Conservation (phyloP, 2,888 invertebrate genomes). For the Sclerodermus sp. region DNA sequence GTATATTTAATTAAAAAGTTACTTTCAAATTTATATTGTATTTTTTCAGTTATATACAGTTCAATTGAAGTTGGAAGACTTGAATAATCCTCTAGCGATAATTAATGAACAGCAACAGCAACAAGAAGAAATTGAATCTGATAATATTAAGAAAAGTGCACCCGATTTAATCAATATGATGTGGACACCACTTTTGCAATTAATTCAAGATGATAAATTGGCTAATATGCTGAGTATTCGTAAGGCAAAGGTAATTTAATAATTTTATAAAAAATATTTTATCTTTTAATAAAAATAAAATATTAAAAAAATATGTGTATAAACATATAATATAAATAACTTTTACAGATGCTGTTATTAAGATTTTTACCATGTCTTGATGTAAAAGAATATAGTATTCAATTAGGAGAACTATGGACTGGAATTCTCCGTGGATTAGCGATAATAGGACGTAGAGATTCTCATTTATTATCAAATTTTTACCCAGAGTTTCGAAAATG, state of each 20-base stretch:
- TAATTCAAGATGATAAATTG: slow-evolving; percentile 72
- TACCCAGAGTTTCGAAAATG: slow-evolving; percentile 65
- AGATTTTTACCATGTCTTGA: slow-evolving; percentile 68
- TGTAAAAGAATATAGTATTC: slow-evolving; percentile 57
- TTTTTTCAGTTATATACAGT: slow-evolving; percentile 68
- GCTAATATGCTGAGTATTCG: slow-evolving; percentile 74
- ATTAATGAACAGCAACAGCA: slow-evolving; percentile 63
- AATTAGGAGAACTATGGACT: slow-evolving; percentile 65
- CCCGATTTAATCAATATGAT: slow-evolving; percentile 69
- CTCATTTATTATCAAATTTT: slow-evolving; percentile 61
- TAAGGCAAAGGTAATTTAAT: slow-evolving; percentile 73
- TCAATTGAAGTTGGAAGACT: slow-evolving; percentile 80
- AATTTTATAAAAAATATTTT: neutral
- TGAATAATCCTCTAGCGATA: slow-evolving; percentile 77
- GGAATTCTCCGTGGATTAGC: slow-evolving; percentile 65
- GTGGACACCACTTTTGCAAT: slow-evolving; percentile 66
- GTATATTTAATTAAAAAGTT: slow-evolving; percentile 84
- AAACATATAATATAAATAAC: neutral
- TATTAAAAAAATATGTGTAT: no score
- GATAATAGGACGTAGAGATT: slow-evolving; percentile 63
- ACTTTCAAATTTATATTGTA: slow-evolving; percentile 9
- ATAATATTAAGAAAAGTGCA: slow-evolving; percentile 62
- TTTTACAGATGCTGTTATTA: slow-evolving; percentile 66
- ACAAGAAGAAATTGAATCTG: slow-evolving; percentile 60
- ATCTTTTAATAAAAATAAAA: neutral